These are phyloP conservation scores for Falco peregrinus DNA, from an alignment of 2,797 vertebrate genomes.

Conservation along the genomic window DNA sequence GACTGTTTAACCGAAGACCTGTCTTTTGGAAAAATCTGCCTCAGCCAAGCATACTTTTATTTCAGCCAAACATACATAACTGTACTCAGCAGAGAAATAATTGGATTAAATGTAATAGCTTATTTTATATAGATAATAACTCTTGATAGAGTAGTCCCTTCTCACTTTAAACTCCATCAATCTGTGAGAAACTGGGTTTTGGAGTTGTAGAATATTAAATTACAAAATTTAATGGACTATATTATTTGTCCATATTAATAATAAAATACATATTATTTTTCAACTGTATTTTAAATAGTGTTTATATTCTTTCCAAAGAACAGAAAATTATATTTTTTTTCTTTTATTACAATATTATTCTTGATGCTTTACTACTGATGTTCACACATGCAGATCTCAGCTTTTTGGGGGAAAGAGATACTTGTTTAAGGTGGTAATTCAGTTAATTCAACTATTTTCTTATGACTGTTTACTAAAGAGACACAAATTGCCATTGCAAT, in stretches of 20 bases:
- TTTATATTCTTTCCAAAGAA: slow-evolving; percentile 24
- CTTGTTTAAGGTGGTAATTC: neutral
- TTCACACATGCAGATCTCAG: neutral
- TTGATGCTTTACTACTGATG: neutral
- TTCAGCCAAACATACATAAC: neutral
- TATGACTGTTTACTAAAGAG: slow-evolving; percentile 31
- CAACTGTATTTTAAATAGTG: neutral
- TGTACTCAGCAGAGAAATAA: neutral
- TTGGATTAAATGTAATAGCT: neutral
- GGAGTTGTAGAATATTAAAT: slow-evolving; percentile 1
- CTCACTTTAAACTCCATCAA: neutral
- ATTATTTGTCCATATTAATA: neutral
- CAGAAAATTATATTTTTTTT: neutral
- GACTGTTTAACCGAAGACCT: neutral
- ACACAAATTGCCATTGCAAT: slow-evolving; percentile 33
- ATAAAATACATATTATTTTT: slow-evolving; percentile 9
- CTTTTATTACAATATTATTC: neutral
- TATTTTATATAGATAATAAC: neutral
- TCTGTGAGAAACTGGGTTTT: neutral
- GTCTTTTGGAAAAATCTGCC: neutral
- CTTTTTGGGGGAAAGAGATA: neutral
- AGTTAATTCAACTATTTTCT: slow-evolving; percentile 46
- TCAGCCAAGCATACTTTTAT: neutral
- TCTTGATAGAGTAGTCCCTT: neutral
- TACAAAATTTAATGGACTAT: neutral